These are phyloP conservation scores for Ambastaia sidthimunki DNA, from an alignment of 2,797 vertebrate species.

Conservation along the genomic window DNA sequence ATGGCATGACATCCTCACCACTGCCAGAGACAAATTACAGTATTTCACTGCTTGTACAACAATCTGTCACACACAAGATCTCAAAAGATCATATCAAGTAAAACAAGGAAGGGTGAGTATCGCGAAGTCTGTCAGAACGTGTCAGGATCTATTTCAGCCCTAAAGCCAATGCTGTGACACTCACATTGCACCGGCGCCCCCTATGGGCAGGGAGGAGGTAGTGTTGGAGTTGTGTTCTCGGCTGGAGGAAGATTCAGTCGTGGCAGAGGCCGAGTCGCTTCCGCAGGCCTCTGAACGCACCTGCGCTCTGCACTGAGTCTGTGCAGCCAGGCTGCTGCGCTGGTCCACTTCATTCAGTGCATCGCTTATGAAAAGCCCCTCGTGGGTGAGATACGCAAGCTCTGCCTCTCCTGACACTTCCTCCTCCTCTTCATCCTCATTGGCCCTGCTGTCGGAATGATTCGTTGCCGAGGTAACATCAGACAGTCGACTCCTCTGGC, in stretches of 20 bases:
- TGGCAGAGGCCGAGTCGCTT: conserved; percentile 80
- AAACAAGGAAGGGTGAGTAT: not conserved
- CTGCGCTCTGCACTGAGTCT: conserved; percentile 63
- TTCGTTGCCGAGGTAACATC: conserved; percentile 67
- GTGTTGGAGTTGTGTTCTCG: conserved; percentile 77
- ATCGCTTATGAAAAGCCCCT: conserved; percentile 95
- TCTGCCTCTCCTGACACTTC: conserved; percentile 80
- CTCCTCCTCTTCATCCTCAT: conserved; percentile 44
- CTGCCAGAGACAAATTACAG: conserved; percentile 47
- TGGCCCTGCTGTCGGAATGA: conserved; percentile 71
- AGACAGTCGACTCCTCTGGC: conserved; percentile 80
- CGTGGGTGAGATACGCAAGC: conserved; percentile 93
- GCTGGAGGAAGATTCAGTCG: conserved; percentile 84
- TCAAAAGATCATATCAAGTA: not conserved
- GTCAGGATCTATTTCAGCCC: not conserved
- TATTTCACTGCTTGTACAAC: no score
- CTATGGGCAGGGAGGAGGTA: conserved; percentile 73
- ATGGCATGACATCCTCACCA: conserved; percentile 87
- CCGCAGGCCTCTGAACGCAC: conserved; percentile 76
- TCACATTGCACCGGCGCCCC: conserved; percentile 78
- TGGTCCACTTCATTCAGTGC: conserved; percentile 81
- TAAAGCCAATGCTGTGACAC: conserved; percentile 63
- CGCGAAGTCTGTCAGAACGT: not conserved
- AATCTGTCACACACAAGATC: not conserved
- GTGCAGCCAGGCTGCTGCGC: conserved; percentile 57